Base-by-base conservation (phyloP, 2,888 invertebrate genomes). In the Parapristionchus giblindavisi region DNA sequence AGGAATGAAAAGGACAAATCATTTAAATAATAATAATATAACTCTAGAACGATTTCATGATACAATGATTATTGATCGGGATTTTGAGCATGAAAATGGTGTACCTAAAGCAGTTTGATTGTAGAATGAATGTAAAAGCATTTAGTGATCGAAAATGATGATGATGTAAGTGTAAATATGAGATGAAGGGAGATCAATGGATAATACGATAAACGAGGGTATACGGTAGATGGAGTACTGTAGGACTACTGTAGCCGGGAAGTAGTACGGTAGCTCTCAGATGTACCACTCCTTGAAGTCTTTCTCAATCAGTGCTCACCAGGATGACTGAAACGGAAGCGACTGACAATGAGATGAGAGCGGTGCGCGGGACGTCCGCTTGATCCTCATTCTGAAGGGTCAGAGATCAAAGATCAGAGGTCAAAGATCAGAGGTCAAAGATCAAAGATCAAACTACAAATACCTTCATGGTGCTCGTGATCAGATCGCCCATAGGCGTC, bases 271-370 rank as follows among this genome's bases (percentile, higher is more conserved):
- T 1, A 21, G 5, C 29, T 27, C 40, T 66, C 34, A 85, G 75
- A 86, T 85, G 77, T 86, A 86, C 86, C 86, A 86, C 80, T 86
- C 86, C 73, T 86, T 86, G 78, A 86, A 86, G 77, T 86, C 86
- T 71, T 85, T 85, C 77, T 85, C 85, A 77, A 24, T 81, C 76
- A 17, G 81, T 84, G 29, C 86, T 83, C 58, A 83, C 79, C 38
- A 84, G 48, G 38, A 86, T 83, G 21, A 86, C 83, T 14, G 83
- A 77, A 40, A 84, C 54, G 40, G 83, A 84, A 24, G 81, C 82
- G 52, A 84, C 76, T 77, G n/a, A n/a, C n/a, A n/a, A n/a, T n/a
- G 81, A 81, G 72, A 83, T 82, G 71, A 85, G 75, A n/a, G 80
- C 79, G 8, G 84, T 85, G 48, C 83, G 78, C 17, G 84, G 84